phyloP scores from a whole-genome alignment of 2,888 invertebrate species.

The Cabera pusaria region DNA sequence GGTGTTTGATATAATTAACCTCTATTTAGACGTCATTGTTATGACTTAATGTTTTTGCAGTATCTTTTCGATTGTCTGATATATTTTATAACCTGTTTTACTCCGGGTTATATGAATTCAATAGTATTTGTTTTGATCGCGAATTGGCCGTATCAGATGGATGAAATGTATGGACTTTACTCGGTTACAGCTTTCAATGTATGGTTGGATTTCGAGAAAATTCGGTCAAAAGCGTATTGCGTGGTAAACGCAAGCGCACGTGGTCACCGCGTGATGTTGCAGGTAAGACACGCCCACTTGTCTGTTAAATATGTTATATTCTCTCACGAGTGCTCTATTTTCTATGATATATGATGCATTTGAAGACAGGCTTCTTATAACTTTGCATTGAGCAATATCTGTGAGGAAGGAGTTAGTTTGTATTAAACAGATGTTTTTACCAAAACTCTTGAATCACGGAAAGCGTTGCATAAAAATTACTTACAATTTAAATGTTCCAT shows the following conservation, averaged over 20 bases:
- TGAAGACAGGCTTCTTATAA: too few species aligned
- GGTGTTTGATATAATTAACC: conserved; percentile 12
- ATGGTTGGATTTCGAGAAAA: conserved; percentile 36
- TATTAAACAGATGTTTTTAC: too few species aligned
- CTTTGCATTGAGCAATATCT: too few species aligned
- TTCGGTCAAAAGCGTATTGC: conserved; percentile 35
- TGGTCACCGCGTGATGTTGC: conserved; percentile 58
- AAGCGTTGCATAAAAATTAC: too few species aligned
- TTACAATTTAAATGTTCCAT: too few species aligned
- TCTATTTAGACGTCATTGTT: conserved; percentile 11
- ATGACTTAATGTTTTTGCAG: conserved; percentile 15
- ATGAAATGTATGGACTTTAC: not conserved
- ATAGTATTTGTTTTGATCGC: conserved; percentile 10
- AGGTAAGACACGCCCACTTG: conserved; percentile 51
- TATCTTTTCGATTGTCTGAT: conserved; percentile 10
- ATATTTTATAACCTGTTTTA: conserved; percentile 18
- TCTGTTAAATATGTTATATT: conserved; percentile 25
- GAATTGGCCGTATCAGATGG: not conserved
- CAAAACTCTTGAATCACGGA: too few species aligned
- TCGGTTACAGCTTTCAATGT: too few species aligned
- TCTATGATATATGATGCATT: not conserved
- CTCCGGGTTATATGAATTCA: conserved; percentile 15
- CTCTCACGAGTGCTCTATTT: conserved; percentile 16
- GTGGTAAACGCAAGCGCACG: conserved; percentile 51
- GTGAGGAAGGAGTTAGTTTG: too few species aligned